phyloP scores from a whole-genome alignment of 2,113 vertebrate genomes.

The Oceanites oceanicus region DNA sequence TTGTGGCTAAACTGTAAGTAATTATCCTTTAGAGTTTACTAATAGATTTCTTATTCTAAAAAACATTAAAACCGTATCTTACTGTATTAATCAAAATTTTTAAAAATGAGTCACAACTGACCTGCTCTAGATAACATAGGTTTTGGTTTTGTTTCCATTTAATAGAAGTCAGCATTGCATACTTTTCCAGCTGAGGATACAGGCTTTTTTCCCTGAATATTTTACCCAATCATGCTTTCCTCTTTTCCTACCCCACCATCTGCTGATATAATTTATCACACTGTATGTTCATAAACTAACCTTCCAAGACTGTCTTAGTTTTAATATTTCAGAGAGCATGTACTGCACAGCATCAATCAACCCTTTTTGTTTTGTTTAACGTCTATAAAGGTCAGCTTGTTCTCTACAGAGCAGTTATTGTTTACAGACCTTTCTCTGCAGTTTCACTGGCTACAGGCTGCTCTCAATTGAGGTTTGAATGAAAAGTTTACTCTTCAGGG shows the following conservation, averaged over 20 bases:
- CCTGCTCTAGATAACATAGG: background rate
- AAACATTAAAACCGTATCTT: background rate
- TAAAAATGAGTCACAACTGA: background rate
- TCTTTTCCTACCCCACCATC: background rate
- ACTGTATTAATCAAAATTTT: background rate
- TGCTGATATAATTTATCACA: background rate
- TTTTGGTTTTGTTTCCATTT: background rate
- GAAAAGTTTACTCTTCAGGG: constrained; percentile 26
- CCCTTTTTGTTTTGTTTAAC: constrained; percentile 51
- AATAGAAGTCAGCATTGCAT: background rate
- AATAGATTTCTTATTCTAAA: background rate
- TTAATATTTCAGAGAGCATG: constrained; percentile 13
- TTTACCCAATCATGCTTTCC: background rate
- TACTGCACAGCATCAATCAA: constrained; percentile 42
- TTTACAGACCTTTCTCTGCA: constrained; percentile 56
- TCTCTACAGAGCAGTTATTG: constrained; percentile 52
- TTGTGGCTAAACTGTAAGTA: background rate
- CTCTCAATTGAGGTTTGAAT: background rate
- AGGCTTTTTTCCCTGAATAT: background rate
- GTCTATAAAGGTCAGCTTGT: constrained; percentile 54
- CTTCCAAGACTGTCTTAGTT: background rate
- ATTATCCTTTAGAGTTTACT: background rate
- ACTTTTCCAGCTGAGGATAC: background rate
- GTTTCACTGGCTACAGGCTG: constrained; percentile 1
- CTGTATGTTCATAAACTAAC: constrained; percentile 1